A percentile compares a stretch with the other conserved stretches of the same genome.
These are phyloP conservation scores for Zaprionus vittiger DNA, from an alignment of 1,140 invertebrate genomes.

Conservation along the genomic window DNA sequence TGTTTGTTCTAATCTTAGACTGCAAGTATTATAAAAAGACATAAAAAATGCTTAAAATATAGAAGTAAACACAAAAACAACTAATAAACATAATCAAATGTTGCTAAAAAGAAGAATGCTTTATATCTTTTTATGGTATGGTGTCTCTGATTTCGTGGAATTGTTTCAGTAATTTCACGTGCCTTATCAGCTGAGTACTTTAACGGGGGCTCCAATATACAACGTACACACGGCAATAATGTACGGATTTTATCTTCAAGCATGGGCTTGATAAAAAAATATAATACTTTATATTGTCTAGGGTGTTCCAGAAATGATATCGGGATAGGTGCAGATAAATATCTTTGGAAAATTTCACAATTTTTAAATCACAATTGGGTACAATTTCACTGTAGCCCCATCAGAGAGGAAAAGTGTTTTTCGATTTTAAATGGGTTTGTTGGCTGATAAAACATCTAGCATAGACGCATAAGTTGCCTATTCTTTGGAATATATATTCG, in stretches of 20 bases:
- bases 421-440: not conserved
- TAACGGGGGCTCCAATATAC: conserved; percentile 6
- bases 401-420: not conserved
- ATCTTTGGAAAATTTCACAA: not conserved
- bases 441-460: not conserved
- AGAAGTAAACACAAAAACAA: conserved; percentile 13
- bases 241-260: conserved; percentile 25
- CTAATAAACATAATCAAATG: conserved; percentile 50
- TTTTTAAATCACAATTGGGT: not conserved
- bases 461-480: not conserved
- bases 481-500: not conserved
- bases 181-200: conserved; percentile 39
- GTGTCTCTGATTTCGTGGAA: conserved; percentile 14
- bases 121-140: conserved; percentile 33
- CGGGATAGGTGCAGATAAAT: not conserved
- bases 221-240: conserved; percentile 6
- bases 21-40: conserved; percentile 75
- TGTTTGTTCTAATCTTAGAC: conserved; percentile 64
- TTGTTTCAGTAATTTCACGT: conserved; percentile 17
- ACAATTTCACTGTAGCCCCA: not conserved
- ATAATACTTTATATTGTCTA: conserved; percentile 5
- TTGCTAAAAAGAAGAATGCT: conserved; percentile 30
- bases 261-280: conserved; percentile 33
- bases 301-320: not conserved
- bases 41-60: conserved; percentile 57